Evolutionary conservation across 2,113 vertebrate genomes (phyloP), one percentile per base, ranked within the genome.

Genomic region (Eolophus roseicapilla): DNA sequence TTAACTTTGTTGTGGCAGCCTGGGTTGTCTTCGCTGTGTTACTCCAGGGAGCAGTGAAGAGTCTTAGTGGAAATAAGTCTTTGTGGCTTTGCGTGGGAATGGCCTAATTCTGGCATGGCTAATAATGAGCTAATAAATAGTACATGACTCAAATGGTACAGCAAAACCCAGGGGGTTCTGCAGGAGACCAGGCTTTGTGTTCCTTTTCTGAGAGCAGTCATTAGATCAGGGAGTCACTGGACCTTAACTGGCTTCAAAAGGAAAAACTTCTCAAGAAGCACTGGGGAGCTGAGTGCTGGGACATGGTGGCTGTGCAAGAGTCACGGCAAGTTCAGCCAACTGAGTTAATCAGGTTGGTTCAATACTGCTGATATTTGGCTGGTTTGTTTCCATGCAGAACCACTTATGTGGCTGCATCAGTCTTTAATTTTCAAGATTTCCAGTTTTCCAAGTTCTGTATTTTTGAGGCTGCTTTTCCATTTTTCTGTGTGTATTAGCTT

Each of bases 321-420:
- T 95, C 92, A 60, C 5, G 52, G 62, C 76, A 86, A 91, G 95
- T 97, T 97, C 96, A 97, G 95, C 96, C 94, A 95, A 19, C 65
- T 75, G 77, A 68, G 29, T 89, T 91, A 67, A 87, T 91, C 83
- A 55, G 37, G 41, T 67, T 94, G 91, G 75, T 94, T 88, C 91
- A 82, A 60, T 82, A 47, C 73, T 86, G 91, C 83, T 84, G 53
- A 71, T 76, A 79, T 46, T 93, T 93, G 52, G 60, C 82, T 70
- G 21, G 62, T 88, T 88, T 92, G 59, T 86, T 94, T 92, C 73
- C 65, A 28, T 68, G 77, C 88, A 93, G 86, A 92, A 77, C 63
- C 75, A 60, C 71, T 95, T 92, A 59, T 13, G 24, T 83, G 46
- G 92, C 50, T 78, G 25, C 83, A 96, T 92, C 73, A 69, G 82